Evolutionary conservation across 2,113 vertebrate genomes (phyloP), one percentile per base, ranked within the genome.

Genomic region (Indicator maculatus): DNA sequence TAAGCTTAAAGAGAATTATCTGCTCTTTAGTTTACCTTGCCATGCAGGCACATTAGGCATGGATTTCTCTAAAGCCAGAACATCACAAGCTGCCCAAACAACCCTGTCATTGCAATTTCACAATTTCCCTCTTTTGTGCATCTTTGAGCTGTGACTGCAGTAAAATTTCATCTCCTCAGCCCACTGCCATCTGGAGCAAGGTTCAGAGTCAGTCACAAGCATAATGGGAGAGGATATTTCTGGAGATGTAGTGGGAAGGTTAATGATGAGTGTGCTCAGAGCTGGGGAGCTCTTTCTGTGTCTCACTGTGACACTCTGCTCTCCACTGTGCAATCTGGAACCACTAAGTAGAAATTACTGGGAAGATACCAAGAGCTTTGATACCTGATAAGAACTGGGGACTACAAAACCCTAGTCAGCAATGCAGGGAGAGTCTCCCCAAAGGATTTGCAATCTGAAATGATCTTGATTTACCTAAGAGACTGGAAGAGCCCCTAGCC

Each of bases 61-160:
- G 92, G 94, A 89, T 97, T 93, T 90, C 91, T 96, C 74, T 93
- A 91, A 91, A 96, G 77, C 85, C 64, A 79, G 87, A 94, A 86
- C 96, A 96, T 96, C 94, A 93, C 64, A 94, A 91, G 93, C 74
- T 70, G 80, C 45, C 85, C 89, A 93, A 97, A 94, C 87, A 95
- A 53, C 94, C 89, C 65, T 94, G 91, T 96, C 93, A 96, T 96
- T 93, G 93, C 88, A 66, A 97, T 97, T 97, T 96, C 93, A 96
- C 91, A 93, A 94, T 88, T 93, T 94, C 83, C 71, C 88, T 96
- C 81, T 89, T 96, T 83, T 95, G 71, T 87, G 83, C 86, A 72
- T 95, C 91, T 85, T 61, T 52, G 74, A 94, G 95, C 85, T 93
- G 73, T 87, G 93, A 96, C 83, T 91, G 89, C 89, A 80, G 80